Evolutionary conservation across 2,113 vertebrate genomes (phyloP), one percentile per base, ranked within the genome.

Genomic region (Aspiorhynchus laticeps): DNA sequence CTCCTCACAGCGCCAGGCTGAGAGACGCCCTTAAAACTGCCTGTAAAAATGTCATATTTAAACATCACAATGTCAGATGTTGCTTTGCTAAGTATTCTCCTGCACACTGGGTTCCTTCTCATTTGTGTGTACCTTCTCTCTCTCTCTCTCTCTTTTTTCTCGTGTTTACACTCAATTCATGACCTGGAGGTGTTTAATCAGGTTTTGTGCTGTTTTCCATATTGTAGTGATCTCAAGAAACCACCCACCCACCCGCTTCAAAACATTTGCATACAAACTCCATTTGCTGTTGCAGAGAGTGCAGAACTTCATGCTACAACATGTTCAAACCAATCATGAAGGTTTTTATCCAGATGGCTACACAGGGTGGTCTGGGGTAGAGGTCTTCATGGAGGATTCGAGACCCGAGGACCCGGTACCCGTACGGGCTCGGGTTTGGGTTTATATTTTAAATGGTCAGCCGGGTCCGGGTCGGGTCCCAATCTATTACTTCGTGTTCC

Each of bases 41-140:
- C 48, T 86, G 46, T 77, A 46, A 77, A 85, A 88, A 85, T 85
- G 71, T 81, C 69, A 88, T 56, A 79, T 38, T 56, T 88, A 63
- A 73, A 36, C 28, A 71, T 21, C 43, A 31, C 26, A 14, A 21
- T 81, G 38, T 82, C 38, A 28, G 31, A 82, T 15, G 80, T 14
- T 17, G 33, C 56, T 63, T 80, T 78, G 5, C 33, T 63, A 80
- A 80, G 33, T n/a, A 33, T 17, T 41, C 14, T 63, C 33, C n/a
- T 43, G 24, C 36, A 7, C 12, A n/a, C 0, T 56, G 36, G 80
- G 26, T 48, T 83, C 10, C 63, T 67, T 11, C 46, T 74, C 46
- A 8, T 84, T 73, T 84, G 10, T 2, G 12, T 36, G 8, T 26
- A 14, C 67, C 43, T 73, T 31, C 46, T 83, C 3, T 7, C 14